Conservation (phyloP, 1,140 invertebrate species). For the Thaumetopoea pityocampa region DNA sequence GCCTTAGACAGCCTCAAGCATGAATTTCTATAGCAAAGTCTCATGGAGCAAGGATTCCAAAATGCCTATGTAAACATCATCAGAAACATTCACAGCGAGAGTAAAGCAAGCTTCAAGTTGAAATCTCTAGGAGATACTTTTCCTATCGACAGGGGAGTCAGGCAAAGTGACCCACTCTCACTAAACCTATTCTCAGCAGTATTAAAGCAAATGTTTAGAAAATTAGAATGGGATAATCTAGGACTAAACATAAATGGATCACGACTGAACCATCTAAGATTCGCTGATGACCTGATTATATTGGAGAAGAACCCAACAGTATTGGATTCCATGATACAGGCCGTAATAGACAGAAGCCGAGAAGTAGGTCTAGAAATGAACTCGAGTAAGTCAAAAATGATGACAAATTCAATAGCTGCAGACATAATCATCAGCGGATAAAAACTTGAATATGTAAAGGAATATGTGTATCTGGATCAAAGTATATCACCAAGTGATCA, state of each 20-base stretch:
- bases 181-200: constrained; percentile 11
- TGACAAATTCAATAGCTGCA: constrained; percentile 19
- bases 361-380: constrained; percentile 22
- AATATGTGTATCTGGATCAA: constrained; percentile 25
- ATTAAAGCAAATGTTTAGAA: constrained; percentile 12
- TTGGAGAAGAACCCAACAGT: constrained; percentile 14
- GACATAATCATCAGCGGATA: constrained; percentile 17
- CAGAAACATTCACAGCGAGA: constrained; percentile 5
- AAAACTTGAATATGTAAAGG: constrained; percentile 21
- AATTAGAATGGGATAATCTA: constrained; percentile 13
- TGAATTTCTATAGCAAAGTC: no score
- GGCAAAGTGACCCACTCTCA: constrained; percentile 20
- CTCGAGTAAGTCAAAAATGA: constrained; percentile 23
- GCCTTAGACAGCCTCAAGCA: no score
- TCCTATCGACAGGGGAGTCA: constrained; percentile 15
- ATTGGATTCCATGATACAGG: constrained; percentile 17
- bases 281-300: constrained; percentile 35
- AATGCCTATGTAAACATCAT: constrained; percentile 2
- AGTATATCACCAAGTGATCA: constrained; percentile 16
- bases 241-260: constrained; percentile 19
- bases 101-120: constrained; percentile 18
- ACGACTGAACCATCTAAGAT: constrained; percentile 30
- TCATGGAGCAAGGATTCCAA: no score
- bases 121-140: constrained; percentile 8
- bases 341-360: constrained; percentile 6